phyloP scores from a whole-genome alignment of 2,888 invertebrate species.

The Bruchidius siliquastri region DNA sequence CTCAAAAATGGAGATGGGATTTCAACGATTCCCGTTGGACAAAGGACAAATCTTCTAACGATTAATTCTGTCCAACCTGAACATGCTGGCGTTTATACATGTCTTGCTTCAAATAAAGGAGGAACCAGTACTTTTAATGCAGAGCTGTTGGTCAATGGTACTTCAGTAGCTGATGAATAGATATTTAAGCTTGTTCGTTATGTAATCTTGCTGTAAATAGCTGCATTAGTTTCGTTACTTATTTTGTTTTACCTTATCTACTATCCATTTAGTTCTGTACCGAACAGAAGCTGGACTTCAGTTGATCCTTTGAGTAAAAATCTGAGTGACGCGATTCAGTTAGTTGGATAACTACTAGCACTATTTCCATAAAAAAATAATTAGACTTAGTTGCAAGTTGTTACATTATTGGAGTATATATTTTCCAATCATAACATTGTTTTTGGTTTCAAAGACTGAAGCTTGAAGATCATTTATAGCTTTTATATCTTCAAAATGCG shows the following conservation, averaged over 20 bases:
- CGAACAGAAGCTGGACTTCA: too few relatives aligned
- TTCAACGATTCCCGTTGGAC: constrained; percentile 43
- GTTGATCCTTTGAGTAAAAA: too few relatives aligned
- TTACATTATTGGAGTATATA: too few relatives aligned
- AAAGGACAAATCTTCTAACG: constrained; percentile 59
- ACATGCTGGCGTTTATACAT: constrained; percentile 69
- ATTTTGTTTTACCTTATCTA: neutral
- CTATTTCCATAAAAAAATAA: too few relatives aligned
- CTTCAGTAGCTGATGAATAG: neutral
- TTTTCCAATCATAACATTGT: too few relatives aligned
- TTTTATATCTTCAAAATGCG: too few relatives aligned
- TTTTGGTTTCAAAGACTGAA: too few relatives aligned
- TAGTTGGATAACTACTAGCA: too few relatives aligned
- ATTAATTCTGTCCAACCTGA: constrained; percentile 60
- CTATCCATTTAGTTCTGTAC: too few relatives aligned
- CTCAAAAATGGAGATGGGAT: constrained; percentile 25
- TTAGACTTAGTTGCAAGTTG: too few relatives aligned
- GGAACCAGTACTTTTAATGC: constrained; percentile 61
- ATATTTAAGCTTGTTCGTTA: neutral
- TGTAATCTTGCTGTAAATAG: neutral
- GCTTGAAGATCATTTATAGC: too few relatives aligned
- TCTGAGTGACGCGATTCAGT: too few relatives aligned
- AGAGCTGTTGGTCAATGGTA: constrained; percentile 66
- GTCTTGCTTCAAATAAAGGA: constrained; percentile 63
- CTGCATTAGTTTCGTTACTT: neutral